Base-by-base conservation (phyloP, 2,113 vertebrate species). In the Macrotis lagotis region DNA sequence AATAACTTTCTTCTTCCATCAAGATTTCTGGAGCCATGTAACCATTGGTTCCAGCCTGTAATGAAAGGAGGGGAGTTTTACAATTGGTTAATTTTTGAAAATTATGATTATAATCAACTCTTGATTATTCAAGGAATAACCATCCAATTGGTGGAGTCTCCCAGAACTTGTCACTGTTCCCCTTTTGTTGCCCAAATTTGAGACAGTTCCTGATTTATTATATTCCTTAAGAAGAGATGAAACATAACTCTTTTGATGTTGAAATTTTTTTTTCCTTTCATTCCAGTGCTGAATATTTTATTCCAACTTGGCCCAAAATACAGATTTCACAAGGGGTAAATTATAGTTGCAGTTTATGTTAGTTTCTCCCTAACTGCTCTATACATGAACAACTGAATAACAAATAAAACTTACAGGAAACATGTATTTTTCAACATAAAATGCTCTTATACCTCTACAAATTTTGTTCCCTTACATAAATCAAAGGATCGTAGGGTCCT, bases 1-100 rank as follows among this genome's bases (percentile, higher is more conserved):
- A 95, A 97, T 99, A 99, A 28, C 96, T 96, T 74, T 98, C 99
- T 91, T 99, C 99, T 66, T 99, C 99, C 93, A 97, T 99, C 93
- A 99, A 98, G 89, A 99, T 99, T 98, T 99, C 99, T 0, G 99
- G 99, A 93, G 99, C 99, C 99, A 99, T 99, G 96, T 99, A 99
- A 53, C 99, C 99, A 10, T 98, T 99, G 3, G 99, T 99, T 91
- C 99, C 99, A 97, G 99, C 99, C 99, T 99, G 50, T 88, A 51
- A 66, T 74, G 48, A 93, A 59, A 97, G 97, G 90, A 19, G 16
- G 59, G 26, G 88, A 90, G 89, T 90, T 49, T 25, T 83, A 66
- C 12, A 83, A 19, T 44, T 83, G 37, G n/a, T 83, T 83, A 16
- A 74, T 22, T 83, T 83, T 74, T n/a, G 14, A 74, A 19, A 74